Base-by-base conservation (phyloP, 2,888 invertebrate genomes). In the Mimachlamys varia region DNA sequence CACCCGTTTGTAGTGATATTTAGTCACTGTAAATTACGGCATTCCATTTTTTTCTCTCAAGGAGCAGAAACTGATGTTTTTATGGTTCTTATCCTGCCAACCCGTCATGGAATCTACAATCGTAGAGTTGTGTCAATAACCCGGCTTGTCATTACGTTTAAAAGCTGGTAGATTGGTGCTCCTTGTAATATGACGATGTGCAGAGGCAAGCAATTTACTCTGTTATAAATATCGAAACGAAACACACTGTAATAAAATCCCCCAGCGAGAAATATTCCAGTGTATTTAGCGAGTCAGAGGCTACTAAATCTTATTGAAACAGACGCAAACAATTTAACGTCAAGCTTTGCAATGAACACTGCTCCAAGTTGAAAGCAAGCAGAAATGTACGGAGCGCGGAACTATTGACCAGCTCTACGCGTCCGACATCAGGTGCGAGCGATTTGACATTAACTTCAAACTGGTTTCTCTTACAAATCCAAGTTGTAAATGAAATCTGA, bases 291-390 rank as follows among this genome's bases (percentile, higher is more conserved):
- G 33, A 76, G 76, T 76, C 33, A 76, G 10, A 7, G 33, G 76
- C 76, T 76, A 33, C 76, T 76, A 76, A 76, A 76, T 76, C 76
- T 76, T 27, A 76, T 76, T 76, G 76, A 76, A 76, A 76, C 33
- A 19, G 76, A 76, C 76, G 33, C 33, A 76, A 76, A 27, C 76
- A 33, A 33, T 76, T 76, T 76, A 76, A 76, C 33, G 76, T 76
- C 76, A 76, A 33, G 27, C 76, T 1, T 76, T 76, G 76, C 76
- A 76, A 76, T 76, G 76, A 76, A 33, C 76, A 33, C 76, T 27
- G 76, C 22, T 76, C 76, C 27, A 76, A 76, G 27, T 76, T 76
- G 76, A 76, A 33, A 33, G 76, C 76, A 76, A 33, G 76, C 76
- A 76, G 76, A 76, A 76, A 76, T 76, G 76, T 76, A 33, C 76